Conservation (phyloP, 53 echinoderm and acorn worm genomes). For the Crossaster papposus region DNA sequence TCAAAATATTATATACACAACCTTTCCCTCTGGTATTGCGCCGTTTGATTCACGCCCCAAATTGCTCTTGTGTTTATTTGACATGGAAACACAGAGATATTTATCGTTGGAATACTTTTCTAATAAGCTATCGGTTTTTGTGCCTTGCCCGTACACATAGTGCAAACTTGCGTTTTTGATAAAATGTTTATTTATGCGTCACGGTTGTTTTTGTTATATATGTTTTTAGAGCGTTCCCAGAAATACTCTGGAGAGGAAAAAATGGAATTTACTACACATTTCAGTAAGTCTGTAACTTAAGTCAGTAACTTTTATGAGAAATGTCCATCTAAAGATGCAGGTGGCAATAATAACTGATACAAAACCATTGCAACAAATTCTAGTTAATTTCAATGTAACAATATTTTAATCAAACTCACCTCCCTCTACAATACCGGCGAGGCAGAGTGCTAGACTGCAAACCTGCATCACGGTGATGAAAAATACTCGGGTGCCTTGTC, state of each 20-base stretch:
- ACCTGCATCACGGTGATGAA: neutral
- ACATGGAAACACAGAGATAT: neutral
- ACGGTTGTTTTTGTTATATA: too few species aligned
- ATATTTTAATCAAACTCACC: neutral
- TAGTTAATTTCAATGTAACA: too few species aligned
- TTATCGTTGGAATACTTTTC: neutral
- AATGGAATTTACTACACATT: too few species aligned
- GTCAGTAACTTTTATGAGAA: too few species aligned
- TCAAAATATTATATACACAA: too few species aligned
- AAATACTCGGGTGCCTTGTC: conserved; percentile 20
- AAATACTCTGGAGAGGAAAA: too few species aligned
- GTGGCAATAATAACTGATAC: too few species aligned
- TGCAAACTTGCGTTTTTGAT: neutral
- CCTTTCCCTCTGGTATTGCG: neutral
- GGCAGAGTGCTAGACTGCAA: neutral
- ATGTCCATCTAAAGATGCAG: too few species aligned
- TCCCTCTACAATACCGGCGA: neutral
- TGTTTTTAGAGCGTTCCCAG: too few species aligned
- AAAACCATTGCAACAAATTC: too few species aligned
- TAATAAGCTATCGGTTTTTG: neutral
- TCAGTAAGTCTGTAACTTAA: too few species aligned
- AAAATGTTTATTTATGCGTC: neutral
- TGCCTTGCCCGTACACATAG: neutral
- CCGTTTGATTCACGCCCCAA: neutral
- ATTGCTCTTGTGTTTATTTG: neutral